phyloP scores from a whole-genome alignment of 2,888 invertebrate genomes.

The Frankliniella fusca region DNA sequence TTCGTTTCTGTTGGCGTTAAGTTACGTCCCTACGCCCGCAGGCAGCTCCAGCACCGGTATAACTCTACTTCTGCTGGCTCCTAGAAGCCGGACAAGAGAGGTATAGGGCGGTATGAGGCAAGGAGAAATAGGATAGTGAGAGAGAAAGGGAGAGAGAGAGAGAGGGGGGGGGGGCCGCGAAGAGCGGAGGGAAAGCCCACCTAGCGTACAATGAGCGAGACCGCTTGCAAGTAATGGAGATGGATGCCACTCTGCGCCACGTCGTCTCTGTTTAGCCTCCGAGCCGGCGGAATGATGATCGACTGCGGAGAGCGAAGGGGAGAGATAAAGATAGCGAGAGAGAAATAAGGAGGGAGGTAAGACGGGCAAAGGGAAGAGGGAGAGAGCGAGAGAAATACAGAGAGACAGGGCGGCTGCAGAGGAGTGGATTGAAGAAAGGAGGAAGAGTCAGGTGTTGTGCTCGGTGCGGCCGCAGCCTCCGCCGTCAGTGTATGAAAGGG shows the following conservation, averaged over 20 bases:
- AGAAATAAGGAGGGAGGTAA: neutral
- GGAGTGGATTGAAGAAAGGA: neutral
- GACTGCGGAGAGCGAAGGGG: neutral
- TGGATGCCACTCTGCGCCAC: neutral
- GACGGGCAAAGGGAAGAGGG: neutral
- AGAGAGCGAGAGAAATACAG: neutral
- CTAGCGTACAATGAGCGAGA: too few species aligned
- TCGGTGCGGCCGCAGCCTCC: neutral
- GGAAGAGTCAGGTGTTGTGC: neutral
- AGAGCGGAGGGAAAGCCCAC: too few species aligned
- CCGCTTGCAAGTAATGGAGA: slow-evolving; percentile 22
- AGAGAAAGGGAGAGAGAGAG: neutral
- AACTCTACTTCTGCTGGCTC: too few species aligned
- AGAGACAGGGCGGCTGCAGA: neutral
- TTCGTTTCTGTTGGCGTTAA: too few species aligned
- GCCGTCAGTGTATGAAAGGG: too few species aligned
- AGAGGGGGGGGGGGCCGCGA: neutral
- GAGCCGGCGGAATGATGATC: neutral
- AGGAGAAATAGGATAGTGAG: neutral
- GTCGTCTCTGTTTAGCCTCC: slow-evolving; percentile 16
- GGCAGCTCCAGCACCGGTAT: too few species aligned
- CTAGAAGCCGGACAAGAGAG: too few species aligned
- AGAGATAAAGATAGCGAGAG: neutral
- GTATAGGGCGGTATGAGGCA: neutral
- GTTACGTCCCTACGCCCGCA: too few species aligned